Evolutionary conservation across 1,140 invertebrate genomes (phyloP).

Genomic region (Pissodes strobi): DNA sequence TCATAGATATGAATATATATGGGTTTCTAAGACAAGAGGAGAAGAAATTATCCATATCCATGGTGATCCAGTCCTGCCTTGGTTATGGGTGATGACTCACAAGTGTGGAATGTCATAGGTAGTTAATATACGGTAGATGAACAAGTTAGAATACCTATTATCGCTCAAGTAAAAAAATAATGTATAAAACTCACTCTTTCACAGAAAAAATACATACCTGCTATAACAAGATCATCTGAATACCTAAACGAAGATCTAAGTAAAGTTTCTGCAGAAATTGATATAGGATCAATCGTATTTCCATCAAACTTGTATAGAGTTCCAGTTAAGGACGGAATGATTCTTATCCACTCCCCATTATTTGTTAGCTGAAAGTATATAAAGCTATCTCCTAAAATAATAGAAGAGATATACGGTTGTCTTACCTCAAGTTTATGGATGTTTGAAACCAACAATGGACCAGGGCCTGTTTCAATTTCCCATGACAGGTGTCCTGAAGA

Average conservation of each 20-base stretch:
- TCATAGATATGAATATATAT: no score
- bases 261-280: conserved; percentile 82
- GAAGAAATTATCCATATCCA: no score
- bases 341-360: conserved; percentile 81
- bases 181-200: no score
- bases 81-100: no score
- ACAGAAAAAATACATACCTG: no score
- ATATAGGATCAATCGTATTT: conserved; percentile 81
- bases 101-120: no score
- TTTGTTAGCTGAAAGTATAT: conserved; percentile 71
- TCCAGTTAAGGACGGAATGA: conserved; percentile 91
- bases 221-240: conserved; percentile 83
- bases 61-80: no score
- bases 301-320: conserved; percentile 90
- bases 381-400: background rate
- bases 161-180: no score
- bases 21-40: no score
- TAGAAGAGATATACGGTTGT: conserved; percentile 22
- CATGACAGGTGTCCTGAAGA: conserved; percentile 72
- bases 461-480: conserved; percentile 73
- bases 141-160: no score
- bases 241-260: conserved; percentile 83
- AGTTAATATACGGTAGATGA: no score
- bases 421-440: conserved; percentile 80
- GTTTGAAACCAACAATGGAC: conserved; percentile 79